Conservation (phyloP, 2,797 vertebrate genomes). For the Falco peregrinus region DNA sequence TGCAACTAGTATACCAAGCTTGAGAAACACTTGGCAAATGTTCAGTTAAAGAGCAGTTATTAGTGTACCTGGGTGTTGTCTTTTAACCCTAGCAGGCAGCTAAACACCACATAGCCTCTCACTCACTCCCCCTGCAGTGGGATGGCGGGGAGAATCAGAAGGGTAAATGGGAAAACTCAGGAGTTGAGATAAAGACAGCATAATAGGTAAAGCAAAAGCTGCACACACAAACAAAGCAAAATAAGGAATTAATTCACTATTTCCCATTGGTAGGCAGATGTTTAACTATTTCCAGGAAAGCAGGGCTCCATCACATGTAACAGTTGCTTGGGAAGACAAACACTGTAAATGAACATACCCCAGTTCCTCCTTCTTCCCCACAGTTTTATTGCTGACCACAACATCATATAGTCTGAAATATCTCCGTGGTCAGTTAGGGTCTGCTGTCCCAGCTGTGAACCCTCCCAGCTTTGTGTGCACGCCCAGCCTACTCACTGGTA, state of each 20-base stretch:
- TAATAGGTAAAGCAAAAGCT: not conserved
- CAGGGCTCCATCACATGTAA: rapidly evolving
- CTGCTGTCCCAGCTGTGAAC: rapidly evolving
- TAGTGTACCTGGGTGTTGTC: rapidly evolving
- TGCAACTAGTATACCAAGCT: not conserved
- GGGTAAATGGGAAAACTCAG: not conserved
- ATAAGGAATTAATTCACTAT: not conserved
- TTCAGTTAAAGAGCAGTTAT: not conserved
- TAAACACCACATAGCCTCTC: not conserved
- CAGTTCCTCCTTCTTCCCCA: not conserved
- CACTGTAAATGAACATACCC: rapidly evolving
- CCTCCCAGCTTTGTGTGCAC: not conserved
- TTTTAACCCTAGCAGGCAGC: not conserved
- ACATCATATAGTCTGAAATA: too few relatives aligned
- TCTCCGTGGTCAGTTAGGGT: not conserved
- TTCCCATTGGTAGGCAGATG: not conserved
- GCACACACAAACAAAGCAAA: not conserved
- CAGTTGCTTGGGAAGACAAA: not conserved
- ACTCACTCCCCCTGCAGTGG: not conserved
- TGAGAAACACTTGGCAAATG: not conserved
- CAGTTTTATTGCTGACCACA: not conserved
- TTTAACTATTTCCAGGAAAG: not conserved
- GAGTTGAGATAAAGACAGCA: not conserved
- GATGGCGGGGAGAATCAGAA: not conserved
- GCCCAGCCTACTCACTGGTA: rapidly evolving